Conservation (phyloP, 1,140 invertebrate species). For the Caenorhabditis brenneri region DNA sequence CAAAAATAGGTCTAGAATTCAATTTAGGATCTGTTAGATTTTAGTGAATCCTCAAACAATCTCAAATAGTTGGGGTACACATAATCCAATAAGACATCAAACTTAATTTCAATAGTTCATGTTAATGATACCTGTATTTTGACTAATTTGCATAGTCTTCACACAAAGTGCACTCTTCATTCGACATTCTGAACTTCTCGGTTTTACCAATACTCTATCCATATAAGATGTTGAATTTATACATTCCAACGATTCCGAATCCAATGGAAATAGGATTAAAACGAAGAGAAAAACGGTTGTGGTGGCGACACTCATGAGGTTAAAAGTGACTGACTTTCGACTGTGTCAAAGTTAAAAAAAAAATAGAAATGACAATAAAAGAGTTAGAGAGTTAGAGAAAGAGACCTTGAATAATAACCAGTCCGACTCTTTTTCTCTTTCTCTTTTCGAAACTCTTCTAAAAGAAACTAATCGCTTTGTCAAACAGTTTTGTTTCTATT, state of each 20-base stretch:
- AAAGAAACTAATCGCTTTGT: conserved; percentile 30
- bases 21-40: too few relatives aligned
- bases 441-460: neutral
- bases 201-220: conserved; percentile 2
- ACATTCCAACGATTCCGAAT: neutral
- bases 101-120: too few relatives aligned
- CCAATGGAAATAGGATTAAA: neutral
- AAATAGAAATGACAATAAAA: neutral
- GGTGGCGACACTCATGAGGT: neutral
- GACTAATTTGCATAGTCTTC: conserved; percentile 37
- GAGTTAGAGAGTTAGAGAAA: neutral
- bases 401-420: neutral
- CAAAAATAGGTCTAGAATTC: too few relatives aligned
- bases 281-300: neutral
- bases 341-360: conserved; percentile 9
- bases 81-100: too few relatives aligned
- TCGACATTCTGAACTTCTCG: conserved; percentile 9
- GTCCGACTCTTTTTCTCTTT: neutral
- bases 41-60: too few relatives aligned
- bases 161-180: conserved; percentile 19
- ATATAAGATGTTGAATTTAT: conserved; percentile 37
- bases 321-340: conserved; percentile 28
- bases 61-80: too few relatives aligned
- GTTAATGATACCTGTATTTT: conserved; percentile 5
- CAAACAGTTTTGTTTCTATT: conserved; percentile 5